Evolutionary conservation across 1,140 invertebrate genomes (phyloP), one percentile per base, ranked within the genome.

Genomic region (Drosophila setifemur): DNA sequence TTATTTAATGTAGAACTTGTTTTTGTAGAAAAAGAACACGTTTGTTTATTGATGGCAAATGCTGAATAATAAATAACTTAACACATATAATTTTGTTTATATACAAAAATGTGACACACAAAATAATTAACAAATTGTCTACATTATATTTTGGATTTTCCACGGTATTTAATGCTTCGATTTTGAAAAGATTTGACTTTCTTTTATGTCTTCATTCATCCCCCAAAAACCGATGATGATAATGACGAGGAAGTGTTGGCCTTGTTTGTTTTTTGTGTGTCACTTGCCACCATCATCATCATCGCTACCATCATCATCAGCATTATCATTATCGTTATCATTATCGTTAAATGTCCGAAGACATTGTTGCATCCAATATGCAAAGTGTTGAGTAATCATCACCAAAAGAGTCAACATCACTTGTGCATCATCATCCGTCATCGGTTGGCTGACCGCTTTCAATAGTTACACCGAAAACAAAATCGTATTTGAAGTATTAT

Each of bases 341-440:
- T 37, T 33, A 53, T 43, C 23, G n/a, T n/a, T 6, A 44, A 16
- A 44, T 11, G 31, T 12, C 40, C 3, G 29, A 49, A 54, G 50
- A 54, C 57, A 47, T 48, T 64, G 57, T 48, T 39, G 57, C 31
- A 63, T 23, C 23, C 31, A 39, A 37, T 54, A 54, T 33, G 44
- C 45, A 67, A 39, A 44, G 68, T 63, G 74, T 73, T 63, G 75
- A 57, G 75, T 79, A 79, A 78, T 58, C 74, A 45, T 69, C 45
- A 40, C 25, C n/a, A n/a, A n/a, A n/a, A 35, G 9, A 23, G 12
- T 5, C 37, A 21, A 67, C 63, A 64, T 67, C 55, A 48, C 26
- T 29, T 12, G 6, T n/a, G 37, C 45, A 52, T 43, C 42, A 44
- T 55, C 12, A 23, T 63, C 49, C 31, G 18, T 39, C 60, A 64